Percentiles rank a stretch among this genome's conserved stretches.
Evolutionary conservation across 2,888 invertebrate species (phyloP).

Genomic region (Melinaea menophilus): DNA sequence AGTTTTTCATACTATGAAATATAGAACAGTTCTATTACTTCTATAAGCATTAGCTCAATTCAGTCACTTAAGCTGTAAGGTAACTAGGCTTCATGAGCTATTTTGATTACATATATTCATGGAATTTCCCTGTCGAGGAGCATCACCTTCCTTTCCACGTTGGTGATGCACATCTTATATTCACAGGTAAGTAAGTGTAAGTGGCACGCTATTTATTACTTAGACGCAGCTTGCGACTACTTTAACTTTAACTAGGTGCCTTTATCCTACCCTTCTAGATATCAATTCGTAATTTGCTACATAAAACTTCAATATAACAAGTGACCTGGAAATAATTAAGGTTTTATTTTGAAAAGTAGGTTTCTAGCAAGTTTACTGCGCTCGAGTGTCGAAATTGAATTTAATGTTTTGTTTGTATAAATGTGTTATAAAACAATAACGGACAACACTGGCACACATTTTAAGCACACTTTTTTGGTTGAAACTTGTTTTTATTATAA

Average conservation of each 20-base stretch:
- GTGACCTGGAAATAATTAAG: no score
- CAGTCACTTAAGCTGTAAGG: neutral
- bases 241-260: neutral
- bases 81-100: neutral
- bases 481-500: no score
- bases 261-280: neutral
- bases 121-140: constrained; percentile 46
- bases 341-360: constrained; percentile 10
- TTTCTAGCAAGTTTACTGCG: constrained; percentile 8
- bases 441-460: no score
- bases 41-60: neutral
- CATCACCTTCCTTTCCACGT: constrained; percentile 30
- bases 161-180: constrained; percentile 31
- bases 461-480: no score
- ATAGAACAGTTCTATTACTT: no score
- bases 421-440: no score
- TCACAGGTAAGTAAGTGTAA: constrained; percentile 21
- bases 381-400: no score
- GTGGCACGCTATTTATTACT: constrained; percentile 23
- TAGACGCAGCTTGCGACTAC: neutral
- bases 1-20: no score
- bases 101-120: constrained; percentile 3
- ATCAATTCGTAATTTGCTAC: neutral
- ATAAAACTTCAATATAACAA: no score
- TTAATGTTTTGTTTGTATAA: neutral